These are phyloP conservation scores for Rhinoderma darwinii DNA, from an alignment of 2,113 vertebrate genomes.

Conservation along the genomic window DNA sequence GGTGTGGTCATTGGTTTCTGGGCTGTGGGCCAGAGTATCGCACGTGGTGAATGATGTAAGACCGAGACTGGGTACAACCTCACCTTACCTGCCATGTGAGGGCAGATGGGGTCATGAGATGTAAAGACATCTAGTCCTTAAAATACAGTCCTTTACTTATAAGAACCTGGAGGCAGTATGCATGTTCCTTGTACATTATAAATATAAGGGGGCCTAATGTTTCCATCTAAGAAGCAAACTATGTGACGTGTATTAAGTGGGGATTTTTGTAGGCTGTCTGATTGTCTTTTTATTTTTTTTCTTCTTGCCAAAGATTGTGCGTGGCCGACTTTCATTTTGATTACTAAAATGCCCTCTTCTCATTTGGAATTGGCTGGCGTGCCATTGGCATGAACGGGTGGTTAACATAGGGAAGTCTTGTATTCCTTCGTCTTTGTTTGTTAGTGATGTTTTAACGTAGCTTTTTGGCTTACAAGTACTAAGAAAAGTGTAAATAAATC, in stretches of 20 bases:
- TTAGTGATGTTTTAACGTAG: not conserved
- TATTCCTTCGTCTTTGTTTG: too few relatives aligned
- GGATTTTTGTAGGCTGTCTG: too few relatives aligned
- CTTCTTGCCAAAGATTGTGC: not conserved
- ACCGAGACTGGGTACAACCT: conserved; percentile 14
- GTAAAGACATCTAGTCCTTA: not conserved
- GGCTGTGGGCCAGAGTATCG: conserved; percentile 25
- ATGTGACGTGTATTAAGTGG: not conserved
- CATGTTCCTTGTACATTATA: not conserved
- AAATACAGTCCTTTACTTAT: not conserved
- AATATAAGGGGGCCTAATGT: not conserved
- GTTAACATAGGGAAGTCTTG: not conserved
- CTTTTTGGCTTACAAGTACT: not conserved
- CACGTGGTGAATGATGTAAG: conserved; percentile 13
- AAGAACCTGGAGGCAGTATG: conserved; percentile 13
- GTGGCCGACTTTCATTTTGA: not conserved
- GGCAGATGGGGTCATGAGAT: not conserved
- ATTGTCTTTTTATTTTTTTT: too few relatives aligned
- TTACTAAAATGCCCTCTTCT: not conserved
- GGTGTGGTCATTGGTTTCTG: conserved; percentile 44
- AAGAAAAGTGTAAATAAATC: not conserved
- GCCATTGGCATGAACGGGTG: not conserved
- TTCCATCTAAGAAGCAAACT: not conserved
- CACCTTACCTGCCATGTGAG: conserved; percentile 37
- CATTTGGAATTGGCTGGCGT: not conserved